Conservation (phyloP, 2,113 vertebrate species). For the Prochilodus magdalenae region DNA sequence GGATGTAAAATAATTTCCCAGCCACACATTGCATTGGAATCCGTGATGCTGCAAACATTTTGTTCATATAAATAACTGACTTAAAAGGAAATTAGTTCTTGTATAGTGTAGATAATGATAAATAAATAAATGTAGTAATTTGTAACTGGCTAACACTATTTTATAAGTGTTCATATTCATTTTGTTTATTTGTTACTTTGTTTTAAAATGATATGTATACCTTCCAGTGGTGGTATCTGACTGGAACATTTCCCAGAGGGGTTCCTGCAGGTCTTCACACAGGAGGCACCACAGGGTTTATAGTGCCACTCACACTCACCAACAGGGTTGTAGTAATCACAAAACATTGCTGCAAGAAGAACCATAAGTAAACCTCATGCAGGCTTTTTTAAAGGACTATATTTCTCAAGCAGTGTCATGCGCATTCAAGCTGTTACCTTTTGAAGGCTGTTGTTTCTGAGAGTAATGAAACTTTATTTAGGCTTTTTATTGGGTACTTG, state of each 20-base stretch:
- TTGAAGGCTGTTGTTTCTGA: no score
- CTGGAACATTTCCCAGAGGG: conserved; percentile 70
- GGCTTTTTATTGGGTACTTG: no score
- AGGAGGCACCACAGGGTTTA: conserved; percentile 73
- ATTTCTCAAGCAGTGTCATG: not conserved
- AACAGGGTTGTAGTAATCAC: conserved; percentile 77
- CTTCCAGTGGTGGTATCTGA: conserved; percentile 74
- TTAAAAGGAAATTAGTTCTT: no score
- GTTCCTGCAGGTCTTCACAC: conserved; percentile 77
- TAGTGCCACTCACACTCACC: conserved; percentile 80
- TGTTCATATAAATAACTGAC: no score
- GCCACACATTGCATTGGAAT: no score
- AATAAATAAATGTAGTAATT: no score
- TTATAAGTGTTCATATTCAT: not conserved
- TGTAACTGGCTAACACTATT: no score
- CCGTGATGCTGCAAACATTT: no score
- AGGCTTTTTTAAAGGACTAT: not conserved
- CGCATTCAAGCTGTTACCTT: no score
- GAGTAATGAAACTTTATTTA: no score
- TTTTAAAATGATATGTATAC: conserved; percentile 56
- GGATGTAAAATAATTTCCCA: no score
- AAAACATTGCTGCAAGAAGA: conserved; percentile 73
- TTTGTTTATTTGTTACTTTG: not conserved
- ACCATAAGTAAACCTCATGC: not conserved
- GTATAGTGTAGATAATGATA: no score